Percentiles rank a stretch among this genome's conserved stretches.
Conservation (phyloP, 1,140 invertebrate species). For the Anoplolepis gracilipes region DNA sequence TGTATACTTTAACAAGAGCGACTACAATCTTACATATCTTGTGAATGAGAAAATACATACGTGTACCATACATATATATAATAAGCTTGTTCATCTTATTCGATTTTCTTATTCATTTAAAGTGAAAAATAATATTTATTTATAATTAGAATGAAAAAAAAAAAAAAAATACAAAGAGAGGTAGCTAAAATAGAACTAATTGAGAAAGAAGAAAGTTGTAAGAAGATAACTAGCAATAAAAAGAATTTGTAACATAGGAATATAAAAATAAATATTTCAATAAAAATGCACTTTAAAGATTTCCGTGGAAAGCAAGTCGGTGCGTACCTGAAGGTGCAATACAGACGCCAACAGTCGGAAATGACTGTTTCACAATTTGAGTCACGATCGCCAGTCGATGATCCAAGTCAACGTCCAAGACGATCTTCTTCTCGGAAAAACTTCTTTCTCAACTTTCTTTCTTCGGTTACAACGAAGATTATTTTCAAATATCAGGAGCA, state of each 20-base stretch:
- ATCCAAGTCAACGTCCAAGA: not conserved
- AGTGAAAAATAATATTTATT: not conserved
- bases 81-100: not conserved
- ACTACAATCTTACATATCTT: conserved; percentile 13
- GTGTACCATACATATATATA: not conserved
- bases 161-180: too few species aligned
- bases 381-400: conserved; percentile 17
- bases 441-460: not conserved
- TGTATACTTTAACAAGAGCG: not conserved
- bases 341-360: not conserved
- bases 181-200: not conserved
- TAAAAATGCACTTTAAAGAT: not conserved
- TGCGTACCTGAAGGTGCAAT: conserved; percentile 30
- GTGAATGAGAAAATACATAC: not conserved
- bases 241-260: not conserved
- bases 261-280: not conserved
- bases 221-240: not conserved
- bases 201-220: not conserved
- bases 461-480: not conserved
- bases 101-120: not conserved
- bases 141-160: not conserved
- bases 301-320: not conserved
- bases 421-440: not conserved
- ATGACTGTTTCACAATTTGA: conserved; percentile 9
- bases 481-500: not conserved